Base-by-base conservation (phyloP, 2,113 vertebrate species). In the Chaetops frenatus region DNA sequence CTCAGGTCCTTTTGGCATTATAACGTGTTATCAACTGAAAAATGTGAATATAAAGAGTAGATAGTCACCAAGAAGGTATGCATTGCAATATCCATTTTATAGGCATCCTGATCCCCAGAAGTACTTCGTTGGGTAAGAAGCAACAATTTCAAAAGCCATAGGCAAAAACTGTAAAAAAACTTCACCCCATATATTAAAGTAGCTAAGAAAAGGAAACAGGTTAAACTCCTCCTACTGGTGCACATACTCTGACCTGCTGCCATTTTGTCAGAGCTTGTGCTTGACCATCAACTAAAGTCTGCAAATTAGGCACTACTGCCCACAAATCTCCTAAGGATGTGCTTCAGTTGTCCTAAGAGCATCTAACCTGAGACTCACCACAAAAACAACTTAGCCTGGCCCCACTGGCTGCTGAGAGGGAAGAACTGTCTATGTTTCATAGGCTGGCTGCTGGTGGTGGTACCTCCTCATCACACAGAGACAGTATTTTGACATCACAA, bases 381-480 rank as follows among this genome's bases (percentile, higher is more conserved):
- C 22, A 69, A 45, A 90, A 83, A 5, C 33, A 53, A 8, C 38
- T 69, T 56, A n/a, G 15, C 20, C 50, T 77, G 79, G 42, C 22
- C 38, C 44, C 31, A 12, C 29, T 65, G 66, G 25, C 19, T 65
- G 48, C 8, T 21, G 7, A 76, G 51, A 51, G 40, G 38, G 47
- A 19, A 73, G 67, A 81, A 36, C 6, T 45, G 36, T 47, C 47
- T 23, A 0, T n/a, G 29, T 85, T 3, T 62, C 20, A 33, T 0
- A 35, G 33, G 23, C 44, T 73, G 28, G 6, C 54, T 81, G 35
- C 29, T 74, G 60, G 15, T 50, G 24, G 18, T 31, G 27, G 6
- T 29, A 23, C 12, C 22, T 53, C 8, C 31, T 23, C 28, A 7
- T 42, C 57, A 65, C 15, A 65, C 19, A 44, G 19, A 44, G 20